Percentiles rank a stretch among this genome's conserved stretches.
Conservation (phyloP, 2,888 invertebrate species). For the Machimus rusticus region DNA sequence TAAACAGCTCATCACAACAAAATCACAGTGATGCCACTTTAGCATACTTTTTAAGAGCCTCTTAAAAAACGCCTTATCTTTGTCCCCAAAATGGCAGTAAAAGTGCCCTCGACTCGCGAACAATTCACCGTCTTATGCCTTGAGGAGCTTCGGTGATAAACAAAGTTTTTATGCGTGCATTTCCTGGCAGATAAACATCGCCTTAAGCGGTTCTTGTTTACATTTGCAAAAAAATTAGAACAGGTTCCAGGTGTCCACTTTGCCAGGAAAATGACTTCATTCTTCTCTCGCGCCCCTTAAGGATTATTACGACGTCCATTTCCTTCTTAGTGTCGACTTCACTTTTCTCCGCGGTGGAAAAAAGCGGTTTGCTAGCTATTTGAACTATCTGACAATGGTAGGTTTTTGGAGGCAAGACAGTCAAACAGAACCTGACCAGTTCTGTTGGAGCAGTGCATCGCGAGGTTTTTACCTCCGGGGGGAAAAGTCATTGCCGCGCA, state of each 20-base stretch:
- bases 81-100: background rate
- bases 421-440: background rate
- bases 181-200: background rate
- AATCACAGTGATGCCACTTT: background rate
- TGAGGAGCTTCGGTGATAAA: background rate
- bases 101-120: background rate
- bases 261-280: background rate
- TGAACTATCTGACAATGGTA: background rate
- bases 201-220: background rate
- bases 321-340: background rate
- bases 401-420: background rate
- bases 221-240: background rate
- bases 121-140: background rate
- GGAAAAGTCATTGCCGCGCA: constrained; percentile 8
- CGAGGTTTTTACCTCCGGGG: background rate
- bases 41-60: background rate
- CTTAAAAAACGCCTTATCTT: background rate
- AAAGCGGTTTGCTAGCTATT: background rate
- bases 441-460: background rate
- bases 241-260: background rate
- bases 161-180: background rate
- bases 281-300: background rate
- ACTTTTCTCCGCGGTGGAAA: background rate
- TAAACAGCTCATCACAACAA: background rate
- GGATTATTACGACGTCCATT: background rate